Base-by-base conservation (phyloP, 2,888 invertebrate species). In the Disparrhopalites patrizii region DNA sequence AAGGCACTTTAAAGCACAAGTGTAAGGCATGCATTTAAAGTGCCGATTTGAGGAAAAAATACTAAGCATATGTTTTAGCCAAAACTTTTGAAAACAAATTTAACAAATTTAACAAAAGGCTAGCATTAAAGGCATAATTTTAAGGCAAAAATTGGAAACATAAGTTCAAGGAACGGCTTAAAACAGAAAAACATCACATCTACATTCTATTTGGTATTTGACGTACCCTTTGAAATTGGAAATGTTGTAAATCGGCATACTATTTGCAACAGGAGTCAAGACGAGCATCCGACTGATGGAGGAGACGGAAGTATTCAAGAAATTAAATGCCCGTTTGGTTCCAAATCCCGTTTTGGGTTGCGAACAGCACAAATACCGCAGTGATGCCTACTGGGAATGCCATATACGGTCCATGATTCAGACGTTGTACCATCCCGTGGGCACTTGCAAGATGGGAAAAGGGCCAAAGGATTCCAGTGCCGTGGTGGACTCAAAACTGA, bases 381-480 rank as follows among this genome's bases (percentile, higher is more conserved):
- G 82, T 2, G 84, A 85, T 70, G 82, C 81, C 31, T 87, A 87
- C 76, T 87, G 86, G 86, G 82, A 85, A 58, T 87, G 87, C 77
- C 85, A 85, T 25, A 80, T 76, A 4, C 51, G 63, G 55, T 84
- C 85, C 78, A 83, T 87, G 70, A 85, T 86, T 0, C 84, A 86
- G 70, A 88, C 87, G 1, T 85, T 88, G 65, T 88, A 88, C 76
- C 73, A 73, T 77, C 85, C 86, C 74, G 84, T 84, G 66, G 83
- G 83, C 1, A 87, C 87, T 0, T 86, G 86, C 75, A 86, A 86
- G 77, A 87, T 87, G 87, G 87, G 74, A 0, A 62, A 51, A 31
- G 54, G 54, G 15, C 20, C 40, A 2, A 47, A 61, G 15, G 72
- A 71, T n/a, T 60, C 66, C 3, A 63, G 57, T 28, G 64, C 76